Conservation (phyloP, 2,797 vertebrate species). For the Sebastes goodei region DNA sequence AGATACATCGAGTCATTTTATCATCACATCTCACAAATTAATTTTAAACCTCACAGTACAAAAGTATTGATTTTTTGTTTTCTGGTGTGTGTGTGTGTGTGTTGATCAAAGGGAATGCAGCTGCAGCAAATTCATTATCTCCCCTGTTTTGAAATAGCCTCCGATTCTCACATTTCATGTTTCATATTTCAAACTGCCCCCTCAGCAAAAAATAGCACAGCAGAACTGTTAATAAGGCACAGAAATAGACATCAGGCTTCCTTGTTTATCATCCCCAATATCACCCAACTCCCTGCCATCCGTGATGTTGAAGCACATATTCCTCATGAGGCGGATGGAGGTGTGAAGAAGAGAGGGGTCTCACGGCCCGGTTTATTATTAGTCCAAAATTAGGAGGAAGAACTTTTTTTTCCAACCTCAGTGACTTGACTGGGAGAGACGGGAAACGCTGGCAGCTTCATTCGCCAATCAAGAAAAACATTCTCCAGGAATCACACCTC, state of each 20-base stretch:
- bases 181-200: conserved; percentile 48
- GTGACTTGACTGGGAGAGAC: conserved; percentile 36
- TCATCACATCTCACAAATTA: not conserved
- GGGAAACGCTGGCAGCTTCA: conserved; percentile 33
- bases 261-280: conserved; percentile 46
- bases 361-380: conserved; percentile 63
- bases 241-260: conserved; percentile 57
- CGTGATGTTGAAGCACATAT: conserved; percentile 22
- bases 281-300: conserved; percentile 26
- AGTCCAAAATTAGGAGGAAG: conserved; percentile 54
- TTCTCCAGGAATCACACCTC: conserved; percentile 63
- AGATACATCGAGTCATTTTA: not conserved
- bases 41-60: not conserved
- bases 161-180: conserved; percentile 48
- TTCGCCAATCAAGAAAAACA: conserved; percentile 16
- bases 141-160: conserved; percentile 48
- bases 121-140: conserved; percentile 1
- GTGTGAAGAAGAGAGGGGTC: conserved; percentile 44
- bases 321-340: conserved; percentile 20
- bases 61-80: not conserved
- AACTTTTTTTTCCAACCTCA: conserved; percentile 49
- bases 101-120: not conserved
- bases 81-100: not conserved
- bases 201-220: conserved; percentile 51
- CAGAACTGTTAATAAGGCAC: conserved; percentile 31